Evolutionary conservation across 2,113 vertebrate species (phyloP), one percentile per base, ranked within the genome.

Genomic region (Pangasianodon gigas): DNA sequence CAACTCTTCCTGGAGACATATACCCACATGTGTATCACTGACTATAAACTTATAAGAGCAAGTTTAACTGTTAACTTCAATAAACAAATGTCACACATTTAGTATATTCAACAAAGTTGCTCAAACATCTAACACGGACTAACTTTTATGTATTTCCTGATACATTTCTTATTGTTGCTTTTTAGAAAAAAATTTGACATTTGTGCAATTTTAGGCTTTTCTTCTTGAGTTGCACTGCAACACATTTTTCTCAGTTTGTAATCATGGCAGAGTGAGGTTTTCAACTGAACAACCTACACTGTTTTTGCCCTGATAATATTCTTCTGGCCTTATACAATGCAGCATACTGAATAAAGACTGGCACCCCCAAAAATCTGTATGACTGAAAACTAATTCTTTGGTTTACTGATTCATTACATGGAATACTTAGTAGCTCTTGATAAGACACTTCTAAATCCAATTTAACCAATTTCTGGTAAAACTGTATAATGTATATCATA

Each of bases 1-100:
- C 93, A 99, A 90, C 93, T 99, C 98, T 90, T 99, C 98, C 90
- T 99, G 97, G 97, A 89, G n/a, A 85, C 13, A 85, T 10, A 46
- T 11, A 32, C 19, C 0, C 51, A 52, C 56, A 82, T 41, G 24
- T 14, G 67, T 11, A 26, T 26, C 7, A 21, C 6, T 41, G 32
- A 87, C 10, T 74, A 84, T 87, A 71, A 52, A 91, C 32, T 16
- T 56, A 56, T n/a, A 54, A 51, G 24, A 79, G 41, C 74, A 46
- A 14, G 46, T 80, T 51, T 29, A 79, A 29, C 46, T 79, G 41
- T 48, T 48, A 3, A 46, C 6, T 3, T 77, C 26, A n/a, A 32
- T 54, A 52, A 54, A 14, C 26, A 48, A 79, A 79, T 81, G n/a
- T 21, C 18, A 19, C 29, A 52, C 6, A 79, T 79, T 79, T 3